Evolutionary conservation across 2,888 invertebrate genomes (phyloP).

Genomic region (Drosophila borealis): DNA sequence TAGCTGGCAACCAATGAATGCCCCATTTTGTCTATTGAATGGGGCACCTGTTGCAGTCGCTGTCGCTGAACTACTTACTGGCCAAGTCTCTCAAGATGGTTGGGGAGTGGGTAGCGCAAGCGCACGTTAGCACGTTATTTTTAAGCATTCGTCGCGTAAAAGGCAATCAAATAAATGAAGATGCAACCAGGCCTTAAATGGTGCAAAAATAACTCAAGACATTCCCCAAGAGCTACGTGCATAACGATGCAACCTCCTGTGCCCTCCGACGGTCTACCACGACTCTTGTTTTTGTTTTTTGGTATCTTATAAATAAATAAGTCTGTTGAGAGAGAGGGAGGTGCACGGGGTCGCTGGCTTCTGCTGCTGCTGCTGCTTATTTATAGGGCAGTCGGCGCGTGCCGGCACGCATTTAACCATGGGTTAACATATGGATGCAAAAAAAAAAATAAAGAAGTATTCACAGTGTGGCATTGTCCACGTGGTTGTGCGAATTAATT

Average conservation of each 20-base stretch:
- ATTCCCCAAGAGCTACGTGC: slow-evolving; percentile 67
- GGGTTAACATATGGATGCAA: slow-evolving; percentile 1
- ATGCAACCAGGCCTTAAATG: slow-evolving; percentile 70
- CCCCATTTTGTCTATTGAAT: slow-evolving; percentile 53
- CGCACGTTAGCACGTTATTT: slow-evolving; percentile 33
- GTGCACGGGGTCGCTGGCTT: slow-evolving; percentile 26
- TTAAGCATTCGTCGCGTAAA: slow-evolving; percentile 56
- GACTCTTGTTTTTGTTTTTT: not conserved
- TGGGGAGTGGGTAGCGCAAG: slow-evolving; percentile 10
- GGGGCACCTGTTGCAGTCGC: slow-evolving; percentile 57
- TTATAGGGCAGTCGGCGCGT: slow-evolving; percentile 75
- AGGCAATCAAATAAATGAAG: slow-evolving; percentile 74
- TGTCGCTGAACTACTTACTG: slow-evolving; percentile 18
- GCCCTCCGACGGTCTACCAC: not conserved
- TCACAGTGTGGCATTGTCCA: slow-evolving; percentile 41
- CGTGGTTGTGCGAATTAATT: slow-evolving; percentile 62
- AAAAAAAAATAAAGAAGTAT: not conserved
- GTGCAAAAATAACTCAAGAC: slow-evolving; percentile 60
- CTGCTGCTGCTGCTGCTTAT: slow-evolving; percentile 38
- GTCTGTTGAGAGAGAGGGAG: not conserved
- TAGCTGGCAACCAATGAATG: not conserved
- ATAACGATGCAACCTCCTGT: slow-evolving; percentile 39
- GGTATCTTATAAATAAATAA: slow-evolving; percentile 31
- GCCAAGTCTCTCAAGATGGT: not conserved
- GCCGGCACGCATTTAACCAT: slow-evolving; percentile 55